Percentiles rank a stretch among this genome's conserved stretches.
These are phyloP conservation scores for Rhagologus leucostigma DNA, from an alignment of 2,113 vertebrate genomes.

Conservation along the genomic window DNA sequence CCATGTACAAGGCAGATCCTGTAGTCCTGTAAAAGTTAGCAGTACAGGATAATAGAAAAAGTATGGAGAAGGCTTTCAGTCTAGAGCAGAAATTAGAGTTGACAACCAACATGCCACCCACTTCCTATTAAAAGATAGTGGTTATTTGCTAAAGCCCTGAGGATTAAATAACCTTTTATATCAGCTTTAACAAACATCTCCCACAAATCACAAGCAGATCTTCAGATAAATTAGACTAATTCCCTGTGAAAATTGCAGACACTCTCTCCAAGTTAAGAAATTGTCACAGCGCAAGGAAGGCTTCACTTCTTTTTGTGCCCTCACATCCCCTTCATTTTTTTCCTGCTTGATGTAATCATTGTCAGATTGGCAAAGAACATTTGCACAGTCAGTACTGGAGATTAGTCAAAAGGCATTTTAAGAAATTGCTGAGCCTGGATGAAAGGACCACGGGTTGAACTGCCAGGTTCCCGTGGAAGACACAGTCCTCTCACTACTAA, in stretches of 20 bases:
- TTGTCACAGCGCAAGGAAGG: background rate
- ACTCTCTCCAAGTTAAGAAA: background rate
- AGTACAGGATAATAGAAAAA: conserved; percentile 55
- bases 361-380: background rate
- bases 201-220: conserved; percentile 64
- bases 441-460: background rate
- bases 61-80: conserved; percentile 39
- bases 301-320: background rate
- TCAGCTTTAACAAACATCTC: conserved; percentile 44
- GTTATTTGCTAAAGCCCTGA: conserved; percentile 59
- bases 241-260: conserved; percentile 30
- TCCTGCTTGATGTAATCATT: background rate
- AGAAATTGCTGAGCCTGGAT: background rate
- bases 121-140: conserved; percentile 62
- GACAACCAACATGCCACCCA: conserved; percentile 67
- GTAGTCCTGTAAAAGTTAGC: background rate
- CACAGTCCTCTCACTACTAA: background rate
- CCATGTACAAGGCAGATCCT: background rate
- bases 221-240: conserved; percentile 46
- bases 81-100: conserved; percentile 57
- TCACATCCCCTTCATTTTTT: background rate
- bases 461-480: background rate
- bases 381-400: background rate
- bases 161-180: conserved; percentile 66
- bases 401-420: background rate